Evolutionary conservation across 2,888 invertebrate species (phyloP).

Genomic region (Phragmatobia fuliginosa): DNA sequence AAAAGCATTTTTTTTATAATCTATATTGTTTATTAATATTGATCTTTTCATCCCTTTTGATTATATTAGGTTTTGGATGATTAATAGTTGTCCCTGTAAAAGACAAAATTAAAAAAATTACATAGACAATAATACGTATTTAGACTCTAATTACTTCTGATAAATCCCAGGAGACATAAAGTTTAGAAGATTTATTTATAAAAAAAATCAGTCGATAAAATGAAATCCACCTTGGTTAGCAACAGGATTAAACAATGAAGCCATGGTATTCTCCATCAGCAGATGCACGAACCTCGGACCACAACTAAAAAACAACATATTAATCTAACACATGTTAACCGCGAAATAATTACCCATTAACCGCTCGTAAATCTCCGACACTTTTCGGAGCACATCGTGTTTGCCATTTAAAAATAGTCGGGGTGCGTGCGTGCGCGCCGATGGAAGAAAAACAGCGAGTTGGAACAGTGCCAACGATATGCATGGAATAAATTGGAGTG

Average conservation of each 20-base stretch:
- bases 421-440: slow-evolving; percentile 54
- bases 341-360: slow-evolving; percentile 68
- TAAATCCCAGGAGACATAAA: not conserved
- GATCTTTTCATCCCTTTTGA: no score
- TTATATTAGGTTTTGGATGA: no score
- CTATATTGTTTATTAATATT: no score
- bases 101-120: not conserved
- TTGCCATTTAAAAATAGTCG: slow-evolving; percentile 59
- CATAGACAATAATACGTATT: not conserved
- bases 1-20: no score
- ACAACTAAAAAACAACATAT: slow-evolving; percentile 45
- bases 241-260: slow-evolving; percentile 1
- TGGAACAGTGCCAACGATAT: slow-evolving; percentile 61
- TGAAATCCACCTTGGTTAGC: slow-evolving; percentile 10
- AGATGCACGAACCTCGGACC: slow-evolving; percentile 12
- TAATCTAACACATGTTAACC: slow-evolving; percentile 54
- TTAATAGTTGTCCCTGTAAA: no score
- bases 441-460: slow-evolving; percentile 63
- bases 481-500: slow-evolving; percentile 45
- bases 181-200: not conserved
- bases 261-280: slow-evolving; percentile 10
- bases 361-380: slow-evolving; percentile 63
- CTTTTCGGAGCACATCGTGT: slow-evolving; percentile 53
- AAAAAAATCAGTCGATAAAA: slow-evolving; percentile 10
- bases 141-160: not conserved